Conservation (phyloP, 1,140 invertebrate genomes). For the Maconellicoccus hirsutus region DNA sequence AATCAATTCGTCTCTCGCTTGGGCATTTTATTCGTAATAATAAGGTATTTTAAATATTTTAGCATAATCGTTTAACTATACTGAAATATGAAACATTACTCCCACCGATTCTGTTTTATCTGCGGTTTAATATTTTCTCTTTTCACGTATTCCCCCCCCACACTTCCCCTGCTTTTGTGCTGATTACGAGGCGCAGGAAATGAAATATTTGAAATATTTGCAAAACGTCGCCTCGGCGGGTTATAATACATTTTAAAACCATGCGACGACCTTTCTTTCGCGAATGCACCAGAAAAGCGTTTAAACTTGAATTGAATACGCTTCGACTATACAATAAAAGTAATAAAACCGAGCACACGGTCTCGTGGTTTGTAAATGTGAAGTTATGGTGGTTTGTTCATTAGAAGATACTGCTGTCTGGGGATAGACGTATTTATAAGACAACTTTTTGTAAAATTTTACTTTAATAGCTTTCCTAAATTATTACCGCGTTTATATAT, state of each 20-base stretch:
- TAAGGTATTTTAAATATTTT: too few relatives aligned
- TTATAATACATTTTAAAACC: not conserved
- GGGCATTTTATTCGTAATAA: too few relatives aligned
- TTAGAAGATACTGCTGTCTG: slow-evolving; percentile 8
- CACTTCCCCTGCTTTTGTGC: too few relatives aligned
- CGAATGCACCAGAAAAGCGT: not conserved
- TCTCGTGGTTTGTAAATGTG: slow-evolving; percentile 7
- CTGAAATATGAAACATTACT: too few relatives aligned
- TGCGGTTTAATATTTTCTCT: too few relatives aligned
- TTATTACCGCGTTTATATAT: too few relatives aligned
- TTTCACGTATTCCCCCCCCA: too few relatives aligned
- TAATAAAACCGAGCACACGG: not conserved
- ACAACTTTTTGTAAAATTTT: slow-evolving; percentile 2
- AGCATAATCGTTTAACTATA: too few relatives aligned
- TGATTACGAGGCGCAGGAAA: not conserved
- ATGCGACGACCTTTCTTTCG: not conserved
- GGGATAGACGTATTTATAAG: slow-evolving; percentile 3
- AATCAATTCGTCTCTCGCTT: too few relatives aligned
- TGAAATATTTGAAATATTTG: slow-evolving; percentile 6
- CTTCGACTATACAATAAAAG: not conserved
- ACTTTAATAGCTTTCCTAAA: not conserved
- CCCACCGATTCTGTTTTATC: too few relatives aligned
- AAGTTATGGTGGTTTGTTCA: slow-evolving; percentile 4
- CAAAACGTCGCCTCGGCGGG: not conserved
- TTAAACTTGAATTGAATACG: not conserved